Percentiles rank a stretch among this genome's conserved stretches.
phyloP scores from a whole-genome alignment of 2,888 invertebrate genomes.

The Tenthredo livida region DNA sequence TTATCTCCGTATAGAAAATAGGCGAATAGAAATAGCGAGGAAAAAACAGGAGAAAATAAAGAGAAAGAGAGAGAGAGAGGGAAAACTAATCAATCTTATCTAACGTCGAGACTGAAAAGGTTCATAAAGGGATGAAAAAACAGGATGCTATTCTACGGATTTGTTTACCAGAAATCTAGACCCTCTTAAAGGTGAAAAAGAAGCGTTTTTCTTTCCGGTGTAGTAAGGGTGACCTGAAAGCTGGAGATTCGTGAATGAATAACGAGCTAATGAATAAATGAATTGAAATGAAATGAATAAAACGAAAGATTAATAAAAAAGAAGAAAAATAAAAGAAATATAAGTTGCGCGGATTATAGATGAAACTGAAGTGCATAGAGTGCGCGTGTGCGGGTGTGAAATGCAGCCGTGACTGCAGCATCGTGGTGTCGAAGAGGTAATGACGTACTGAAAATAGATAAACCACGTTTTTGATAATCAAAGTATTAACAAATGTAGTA shows the following conservation, averaged over 20 bases:
- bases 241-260: background rate
- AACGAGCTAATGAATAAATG: background rate
- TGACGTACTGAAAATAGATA: background rate
- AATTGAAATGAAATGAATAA: background rate
- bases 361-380: conserved; percentile 30
- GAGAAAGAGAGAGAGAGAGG: background rate
- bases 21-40: conserved; percentile 36
- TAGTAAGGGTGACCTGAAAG: background rate
- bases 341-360: background rate
- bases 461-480: background rate
- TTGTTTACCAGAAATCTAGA: background rate
- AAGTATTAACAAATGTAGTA: conserved; percentile 18
- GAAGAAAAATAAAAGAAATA: background rate
- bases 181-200: background rate
- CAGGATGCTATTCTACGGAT: background rate
- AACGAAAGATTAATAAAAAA: background rate
- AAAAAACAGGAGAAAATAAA: conserved; percentile 49
- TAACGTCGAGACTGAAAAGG: background rate
- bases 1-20: conserved; percentile 12
- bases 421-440: conserved; percentile 30
- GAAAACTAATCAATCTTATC: background rate
- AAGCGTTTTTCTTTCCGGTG: background rate
- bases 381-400: conserved; percentile 48
- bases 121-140: background rate
- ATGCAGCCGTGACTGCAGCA: conserved; percentile 9